phyloP scores from a whole-genome alignment of 2,113 vertebrate species.

The Pungitius pungitius region DNA sequence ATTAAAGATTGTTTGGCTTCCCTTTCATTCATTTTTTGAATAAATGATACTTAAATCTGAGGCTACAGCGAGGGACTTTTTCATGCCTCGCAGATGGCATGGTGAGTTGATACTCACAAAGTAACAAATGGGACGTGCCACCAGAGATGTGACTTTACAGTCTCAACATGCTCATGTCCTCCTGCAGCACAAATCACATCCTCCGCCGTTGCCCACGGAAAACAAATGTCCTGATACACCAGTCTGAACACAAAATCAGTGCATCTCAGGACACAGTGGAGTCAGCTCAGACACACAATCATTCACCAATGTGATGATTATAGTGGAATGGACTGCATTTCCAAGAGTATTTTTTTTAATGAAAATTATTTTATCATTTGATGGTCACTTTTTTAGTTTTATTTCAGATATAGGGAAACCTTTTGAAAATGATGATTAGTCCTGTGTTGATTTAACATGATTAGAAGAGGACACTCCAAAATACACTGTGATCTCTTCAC shows the following conservation, averaged over 20 bases:
- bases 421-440: too few species aligned
- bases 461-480: conserved; percentile 11
- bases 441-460: conserved; percentile 27
- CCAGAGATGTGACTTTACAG: conserved; percentile 47
- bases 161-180: conserved; percentile 40
- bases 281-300: not conserved
- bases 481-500: conserved; percentile 5
- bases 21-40: conserved; percentile 24
- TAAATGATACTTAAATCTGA: conserved; percentile 32
- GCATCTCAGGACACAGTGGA: conserved; percentile 4
- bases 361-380: not conserved
- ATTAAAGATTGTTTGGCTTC: conserved; percentile 9
- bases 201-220: conserved; percentile 18
- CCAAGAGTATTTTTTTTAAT: not conserved
- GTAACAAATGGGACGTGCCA: conserved; percentile 52
- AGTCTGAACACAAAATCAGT: conserved; percentile 17
- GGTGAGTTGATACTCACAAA: conserved; percentile 35
- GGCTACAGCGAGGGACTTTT: conserved; percentile 28
- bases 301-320: not conserved
- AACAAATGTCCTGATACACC: conserved; percentile 17
- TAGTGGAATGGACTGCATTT: conserved; percentile 21
- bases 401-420: not conserved
- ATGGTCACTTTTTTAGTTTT: not conserved
- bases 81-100: conserved; percentile 55
- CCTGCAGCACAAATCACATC: conserved; percentile 22